Percentiles rank a stretch among this genome's conserved stretches.
Evolutionary conservation across 2,113 vertebrate species (phyloP).

Genomic region (Pedetes capensis): DNA sequence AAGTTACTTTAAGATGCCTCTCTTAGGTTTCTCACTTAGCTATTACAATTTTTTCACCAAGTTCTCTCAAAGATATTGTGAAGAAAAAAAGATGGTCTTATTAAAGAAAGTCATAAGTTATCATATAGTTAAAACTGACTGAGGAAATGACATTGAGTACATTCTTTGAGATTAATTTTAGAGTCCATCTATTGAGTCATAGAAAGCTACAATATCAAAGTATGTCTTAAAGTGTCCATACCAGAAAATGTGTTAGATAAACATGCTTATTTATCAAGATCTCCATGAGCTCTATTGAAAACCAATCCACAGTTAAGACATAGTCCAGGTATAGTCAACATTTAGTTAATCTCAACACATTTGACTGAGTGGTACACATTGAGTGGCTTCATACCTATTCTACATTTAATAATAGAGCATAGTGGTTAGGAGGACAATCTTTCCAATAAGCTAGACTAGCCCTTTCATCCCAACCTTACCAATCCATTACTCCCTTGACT

Average conservation of each 20-base stretch:
- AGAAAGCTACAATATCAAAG: background rate
- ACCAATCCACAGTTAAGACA: background rate
- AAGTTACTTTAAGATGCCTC: background rate
- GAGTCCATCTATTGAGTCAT: background rate
- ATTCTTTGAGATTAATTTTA: background rate
- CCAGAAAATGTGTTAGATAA: slow-evolving; percentile 8
- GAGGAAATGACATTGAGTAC: background rate
- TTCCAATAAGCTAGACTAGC: background rate
- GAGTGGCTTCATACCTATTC: background rate
- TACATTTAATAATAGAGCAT: background rate
- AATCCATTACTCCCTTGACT: background rate
- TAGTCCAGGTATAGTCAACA: background rate
- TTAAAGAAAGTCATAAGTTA: slow-evolving; percentile 19
- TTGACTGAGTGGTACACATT: background rate
- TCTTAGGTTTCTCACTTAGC: background rate
- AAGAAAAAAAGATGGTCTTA: background rate
- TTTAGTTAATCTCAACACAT: background rate
- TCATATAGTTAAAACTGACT: background rate
- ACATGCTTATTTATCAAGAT: background rate
- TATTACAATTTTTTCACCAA: background rate
- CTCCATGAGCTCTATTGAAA: slow-evolving; percentile 8
- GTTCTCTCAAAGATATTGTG: background rate
- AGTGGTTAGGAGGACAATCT: background rate
- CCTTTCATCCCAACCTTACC: background rate
- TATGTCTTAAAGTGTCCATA: background rate